phyloP scores from a whole-genome alignment of 2,797 vertebrate genomes.

The Adelosebastes latens region DNA sequence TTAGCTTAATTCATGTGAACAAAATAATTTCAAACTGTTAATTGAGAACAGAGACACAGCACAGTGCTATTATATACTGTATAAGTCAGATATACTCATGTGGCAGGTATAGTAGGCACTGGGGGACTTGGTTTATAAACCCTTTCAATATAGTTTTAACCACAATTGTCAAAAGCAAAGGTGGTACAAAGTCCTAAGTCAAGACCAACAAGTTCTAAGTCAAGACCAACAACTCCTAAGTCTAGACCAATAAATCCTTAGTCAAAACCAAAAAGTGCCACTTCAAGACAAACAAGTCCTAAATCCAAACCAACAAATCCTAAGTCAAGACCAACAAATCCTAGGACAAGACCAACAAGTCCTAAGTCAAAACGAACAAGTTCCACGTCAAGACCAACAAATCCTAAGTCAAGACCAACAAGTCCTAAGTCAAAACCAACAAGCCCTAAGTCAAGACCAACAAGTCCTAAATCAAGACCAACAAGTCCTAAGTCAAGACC shows the following conservation, averaged over 20 bases:
- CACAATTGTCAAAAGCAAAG: not conserved
- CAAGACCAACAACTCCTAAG: not conserved
- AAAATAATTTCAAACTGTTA: not conserved
- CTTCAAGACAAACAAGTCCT: too few species aligned
- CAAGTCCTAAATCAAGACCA: too few species aligned
- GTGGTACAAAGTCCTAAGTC: not conserved
- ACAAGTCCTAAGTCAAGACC: too few species aligned
- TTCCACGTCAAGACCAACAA: too few species aligned
- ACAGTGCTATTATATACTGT: not conserved
- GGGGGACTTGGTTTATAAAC: not conserved
- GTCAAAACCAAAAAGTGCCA: not conserved
- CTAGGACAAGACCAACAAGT: too few species aligned
- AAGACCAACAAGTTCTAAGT: not conserved
- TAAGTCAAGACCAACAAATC: too few species aligned
- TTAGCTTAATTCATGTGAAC: not conserved
- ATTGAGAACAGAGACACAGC: not conserved
- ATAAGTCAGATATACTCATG: not conserved
- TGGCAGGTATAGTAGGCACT: not conserved
- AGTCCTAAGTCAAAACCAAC: not conserved
- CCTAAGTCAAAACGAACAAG: too few species aligned
- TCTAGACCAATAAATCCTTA: not conserved
- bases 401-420: not conserved
- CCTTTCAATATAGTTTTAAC: not conserved
- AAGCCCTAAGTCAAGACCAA: too few species aligned
- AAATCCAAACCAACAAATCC: too few species aligned